Evolutionary conservation across 2,888 invertebrate species (phyloP), one percentile per base, ranked within the genome.

Genomic region (Seira musarum): DNA sequence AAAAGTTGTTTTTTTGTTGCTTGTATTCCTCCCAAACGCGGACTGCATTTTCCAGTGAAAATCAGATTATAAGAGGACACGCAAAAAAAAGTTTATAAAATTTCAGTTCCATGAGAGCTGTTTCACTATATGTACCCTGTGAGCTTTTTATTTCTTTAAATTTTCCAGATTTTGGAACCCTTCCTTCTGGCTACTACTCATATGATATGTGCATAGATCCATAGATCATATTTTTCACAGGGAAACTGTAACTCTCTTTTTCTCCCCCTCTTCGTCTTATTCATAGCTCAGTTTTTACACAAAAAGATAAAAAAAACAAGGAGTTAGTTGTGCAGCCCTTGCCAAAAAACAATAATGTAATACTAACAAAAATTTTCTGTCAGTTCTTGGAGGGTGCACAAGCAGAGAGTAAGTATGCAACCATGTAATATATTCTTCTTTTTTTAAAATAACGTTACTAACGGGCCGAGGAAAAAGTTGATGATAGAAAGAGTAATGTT

Each of bases 261-360:
- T 65, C 60, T 24, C 57, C 66, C 63, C 67, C 15, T 63, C 21
- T 40, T 13, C 60, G 69, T 69, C 35, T 66, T 67, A 22, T 68
- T 61, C 68, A 68, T 35, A 63, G 49, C 61, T 40, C 60, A 70
- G 65, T 30, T 30, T 30, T 30, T 30, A 78, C 67, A 67, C 61
- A 79, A 78, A 79, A 79, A 72, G 61, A 67, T 67, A 72, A 79
- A 70, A 70, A 71, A 79, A 72, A 71, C 77, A 78, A 78, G 60
- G 78, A 78, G 71, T 77, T 70, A 49, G 49, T 49, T 49, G 49
- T 71, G 66, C 70, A 60, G 78, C 71, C 72, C 66, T 78, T 78
- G 78, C 78, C 78, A 78, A 78, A 61, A 78, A 78, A 71, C 71
- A 78, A 78, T 78, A 78, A 78, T 78, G 72, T 71, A 78, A 78